These are phyloP conservation scores for Sebastes itinus DNA, from an alignment of 2,797 vertebrate genomes.

Conservation along the genomic window DNA sequence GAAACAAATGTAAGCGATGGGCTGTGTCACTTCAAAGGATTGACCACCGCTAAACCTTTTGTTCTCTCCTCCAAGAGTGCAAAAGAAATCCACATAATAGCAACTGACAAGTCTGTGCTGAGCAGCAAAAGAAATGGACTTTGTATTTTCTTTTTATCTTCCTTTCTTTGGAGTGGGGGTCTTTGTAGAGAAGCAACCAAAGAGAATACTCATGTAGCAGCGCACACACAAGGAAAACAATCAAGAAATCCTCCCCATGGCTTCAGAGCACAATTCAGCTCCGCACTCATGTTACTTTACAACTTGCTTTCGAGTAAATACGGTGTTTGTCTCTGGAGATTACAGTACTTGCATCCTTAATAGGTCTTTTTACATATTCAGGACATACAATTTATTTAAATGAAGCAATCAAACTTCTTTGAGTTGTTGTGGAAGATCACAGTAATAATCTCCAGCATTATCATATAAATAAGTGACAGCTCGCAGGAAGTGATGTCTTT, in stretches of 20 bases:
- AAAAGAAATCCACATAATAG: constrained; percentile 59
- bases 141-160: constrained; percentile 64
- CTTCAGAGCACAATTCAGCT: constrained; percentile 20
- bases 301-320: constrained; percentile 27
- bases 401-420: constrained; percentile 63
- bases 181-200: constrained; percentile 64
- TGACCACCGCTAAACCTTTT: constrained; percentile 52
- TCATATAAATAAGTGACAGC: constrained; percentile 54
- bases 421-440: constrained; percentile 42
- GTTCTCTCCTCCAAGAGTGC: constrained; percentile 44
- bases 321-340: constrained; percentile 45
- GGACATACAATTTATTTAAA: constrained; percentile 47
- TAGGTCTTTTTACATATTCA: constrained; percentile 46
- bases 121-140: constrained; percentile 47
- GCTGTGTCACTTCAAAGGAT: constrained; percentile 56
- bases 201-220: constrained; percentile 62
- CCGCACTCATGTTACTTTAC: constrained; percentile 5
- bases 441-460: constrained; percentile 49
- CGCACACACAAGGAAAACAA: constrained; percentile 37
- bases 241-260: constrained; percentile 15
- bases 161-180: constrained; percentile 39
- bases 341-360: constrained; percentile 14
- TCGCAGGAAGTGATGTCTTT: neutral
- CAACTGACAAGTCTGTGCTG: constrained; percentile 50
- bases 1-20: constrained; percentile 37